Base-by-base conservation (phyloP, 1,140 invertebrate species). In the Portunus trituberculatus region DNA sequence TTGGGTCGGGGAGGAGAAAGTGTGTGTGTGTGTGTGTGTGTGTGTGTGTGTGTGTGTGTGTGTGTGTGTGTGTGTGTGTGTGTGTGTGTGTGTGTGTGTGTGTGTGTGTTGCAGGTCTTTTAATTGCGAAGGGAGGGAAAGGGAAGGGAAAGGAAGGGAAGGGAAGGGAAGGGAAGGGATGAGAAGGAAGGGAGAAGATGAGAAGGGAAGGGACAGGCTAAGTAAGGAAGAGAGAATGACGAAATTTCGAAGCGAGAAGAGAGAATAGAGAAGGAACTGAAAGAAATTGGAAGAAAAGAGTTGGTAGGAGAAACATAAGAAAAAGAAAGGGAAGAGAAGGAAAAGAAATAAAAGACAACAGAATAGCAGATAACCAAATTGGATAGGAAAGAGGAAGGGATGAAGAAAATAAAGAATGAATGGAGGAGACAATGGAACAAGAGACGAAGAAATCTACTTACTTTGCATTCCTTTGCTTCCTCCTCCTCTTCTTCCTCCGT, bases 21-120 rank as follows among this genome's bases (percentile, higher is more conserved):
- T 31, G 83, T 84, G 84, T 87, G 84, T 87, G 84, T 87, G 84
- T 87, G 84, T 87, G 84, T 87, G 31, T 87, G 39, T 87, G 31
- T 46, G 84, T 87, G 39, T 87, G 84, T 87, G 84, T 87, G 39
- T 87, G 39, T 46, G 12, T 46, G 31, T 84, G 31, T 59, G 52
- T 59, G 52, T 59, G 52, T 59, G 52, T 59, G 52, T 59, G 52
- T 59, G 52, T 59, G 52, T 59, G 52, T 59, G 52, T 59, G 52
- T 59, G 52, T 59, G 52, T 59, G 52, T 59, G 52, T 59, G 52
- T 59, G 52, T 59, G 52, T 59, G 52, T 59, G 52, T 59, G 52
- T 59, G 52, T 59, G 52, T 59, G 86, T 88, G 86, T 88, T 31
- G 4, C 31, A 29, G 86, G 31, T 16, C 20, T 4, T 39, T 16